Percentiles rank a stretch among this genome's conserved stretches.
phyloP scores from a whole-genome alignment of 2,113 vertebrate genomes.

The Scartelaos histophorus region DNA sequence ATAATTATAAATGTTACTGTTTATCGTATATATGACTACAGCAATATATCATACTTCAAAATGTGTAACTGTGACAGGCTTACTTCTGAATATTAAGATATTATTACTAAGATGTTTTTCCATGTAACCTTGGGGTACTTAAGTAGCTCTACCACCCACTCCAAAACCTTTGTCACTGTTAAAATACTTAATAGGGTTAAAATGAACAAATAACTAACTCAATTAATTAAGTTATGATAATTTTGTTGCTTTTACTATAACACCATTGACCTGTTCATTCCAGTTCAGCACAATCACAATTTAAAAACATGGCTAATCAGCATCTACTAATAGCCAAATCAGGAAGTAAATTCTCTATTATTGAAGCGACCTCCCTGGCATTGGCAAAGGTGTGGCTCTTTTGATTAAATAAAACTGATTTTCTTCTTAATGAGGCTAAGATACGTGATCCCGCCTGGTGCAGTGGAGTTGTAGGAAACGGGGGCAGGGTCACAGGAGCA shows the following conservation, averaged over 20 bases:
- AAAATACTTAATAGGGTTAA: background rate
- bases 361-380: slow-evolving; percentile 4
- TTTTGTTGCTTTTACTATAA: background rate
- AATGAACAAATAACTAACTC: background rate
- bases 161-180: too few species aligned
- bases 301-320: slow-evolving; percentile 11
- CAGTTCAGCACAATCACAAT: background rate
- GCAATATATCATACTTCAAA: too few species aligned
- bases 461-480: slow-evolving; percentile 26
- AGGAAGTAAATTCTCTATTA: slow-evolving; percentile 15
- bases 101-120: too few species aligned
- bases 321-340: slow-evolving; percentile 10
- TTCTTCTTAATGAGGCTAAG: slow-evolving; percentile 29
- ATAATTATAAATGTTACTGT: too few species aligned
- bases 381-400: slow-evolving; percentile 24
- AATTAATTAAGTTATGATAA: background rate
- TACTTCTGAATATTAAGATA: too few species aligned
- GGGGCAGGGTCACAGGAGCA: slow-evolving; percentile 57
- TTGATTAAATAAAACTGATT: slow-evolving; percentile 43
- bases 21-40: too few species aligned
- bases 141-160: too few species aligned
- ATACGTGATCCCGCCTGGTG: slow-evolving; percentile 29
- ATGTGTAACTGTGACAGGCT: too few species aligned
- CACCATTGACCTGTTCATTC: slow-evolving; percentile 22
- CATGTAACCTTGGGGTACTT: too few species aligned